Evolutionary conservation across 35 echinoderm and acorn worm genomes (phyloP).

Genomic region (Antedon bifida): DNA sequence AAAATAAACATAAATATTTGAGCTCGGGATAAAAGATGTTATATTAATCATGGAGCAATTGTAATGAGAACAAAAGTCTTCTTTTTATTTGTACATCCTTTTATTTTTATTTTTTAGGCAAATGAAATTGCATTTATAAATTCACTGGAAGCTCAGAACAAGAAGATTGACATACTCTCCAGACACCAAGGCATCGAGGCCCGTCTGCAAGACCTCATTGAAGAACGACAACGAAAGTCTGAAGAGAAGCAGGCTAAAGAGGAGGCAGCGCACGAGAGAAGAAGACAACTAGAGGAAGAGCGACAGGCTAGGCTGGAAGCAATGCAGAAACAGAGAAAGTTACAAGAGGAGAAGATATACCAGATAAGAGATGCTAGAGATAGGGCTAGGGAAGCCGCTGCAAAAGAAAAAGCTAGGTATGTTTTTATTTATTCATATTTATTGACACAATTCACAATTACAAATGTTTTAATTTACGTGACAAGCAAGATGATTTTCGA

Average conservation of each 20-base stretch:
- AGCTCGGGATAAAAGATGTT: too few species aligned
- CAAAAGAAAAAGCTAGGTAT: slow-evolving; percentile 86
- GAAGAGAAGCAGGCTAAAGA: slow-evolving; percentile 95
- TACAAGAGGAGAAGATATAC: slow-evolving; percentile 70
- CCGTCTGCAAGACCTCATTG: slow-evolving; percentile 71
- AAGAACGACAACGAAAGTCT: slow-evolving; percentile 71
- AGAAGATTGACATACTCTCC: slow-evolving; percentile 78
- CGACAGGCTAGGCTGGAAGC: slow-evolving; percentile 57
- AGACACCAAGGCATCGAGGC: slow-evolving; percentile 84
- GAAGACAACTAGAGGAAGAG: slow-evolving; percentile 65
- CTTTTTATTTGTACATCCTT: too few species aligned
- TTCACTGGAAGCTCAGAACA: slow-evolving; percentile 79
- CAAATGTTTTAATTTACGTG: not conserved
- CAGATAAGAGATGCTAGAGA: slow-evolving; percentile 62
- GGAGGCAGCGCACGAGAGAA: slow-evolving; percentile 84
- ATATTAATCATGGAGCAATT: too few species aligned
- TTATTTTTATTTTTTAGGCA: slow-evolving; percentile 24
- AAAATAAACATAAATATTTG: too few species aligned
- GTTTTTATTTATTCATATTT: not conserved
- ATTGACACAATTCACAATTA: not conserved
- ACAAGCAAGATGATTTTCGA: too few species aligned
- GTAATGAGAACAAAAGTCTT: too few species aligned
- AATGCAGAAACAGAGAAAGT: slow-evolving; percentile 55
- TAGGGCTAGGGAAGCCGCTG: slow-evolving; percentile 43
- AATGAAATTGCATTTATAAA: slow-evolving; percentile 99